Evolutionary conservation across 2,797 vertebrate species (phyloP), one percentile per base, ranked within the genome.

Genomic region (Pogoniulus pusillus): DNA sequence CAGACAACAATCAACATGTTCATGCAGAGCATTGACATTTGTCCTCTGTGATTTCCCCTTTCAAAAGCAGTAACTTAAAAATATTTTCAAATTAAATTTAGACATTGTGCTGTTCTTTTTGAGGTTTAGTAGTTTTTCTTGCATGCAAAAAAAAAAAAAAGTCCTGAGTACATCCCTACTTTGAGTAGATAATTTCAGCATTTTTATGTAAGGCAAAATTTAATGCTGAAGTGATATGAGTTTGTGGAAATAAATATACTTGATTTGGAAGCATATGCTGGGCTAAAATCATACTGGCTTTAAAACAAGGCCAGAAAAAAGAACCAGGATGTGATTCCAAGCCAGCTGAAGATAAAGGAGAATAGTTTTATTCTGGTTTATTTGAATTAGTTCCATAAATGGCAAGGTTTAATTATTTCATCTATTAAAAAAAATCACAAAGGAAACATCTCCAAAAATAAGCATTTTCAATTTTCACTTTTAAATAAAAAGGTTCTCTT

Each of bases 41-140:
- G 78, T 60, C 91, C 93, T 95, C 87, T 10, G 5, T 32, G 34
- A 93, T 55, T 70, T 59, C 60, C 70, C 71, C 84, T 91, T 73
- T 66, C 54, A 74, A 57, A 82, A 73, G 70, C n/a, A 59, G 43
- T 39, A 55, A 73, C 73, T 53, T 13, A 11, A 89, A 76, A 85
- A 37, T 3, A 19, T 30, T 71, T n/a, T 3, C 23, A 23, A 26
- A 54, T 5, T 49, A 53, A 43, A 45, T 8, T 12, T 7, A 12
- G 34, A 4, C 57, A 26, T 77, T 41, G 13, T 39, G 9, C 17
- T 85, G 39, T 17, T 71, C 15, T 41, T 87, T 87, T 63, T 7
- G 15, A 55, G 47, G 29, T 65, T 81, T 10, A 27, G 7, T 20
- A 20, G 0, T 3, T 60, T 47, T 32, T 43, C 54, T 64, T 51